phyloP scores from a whole-genome alignment of 2,888 invertebrate species.

The Drosophila monieri region DNA sequence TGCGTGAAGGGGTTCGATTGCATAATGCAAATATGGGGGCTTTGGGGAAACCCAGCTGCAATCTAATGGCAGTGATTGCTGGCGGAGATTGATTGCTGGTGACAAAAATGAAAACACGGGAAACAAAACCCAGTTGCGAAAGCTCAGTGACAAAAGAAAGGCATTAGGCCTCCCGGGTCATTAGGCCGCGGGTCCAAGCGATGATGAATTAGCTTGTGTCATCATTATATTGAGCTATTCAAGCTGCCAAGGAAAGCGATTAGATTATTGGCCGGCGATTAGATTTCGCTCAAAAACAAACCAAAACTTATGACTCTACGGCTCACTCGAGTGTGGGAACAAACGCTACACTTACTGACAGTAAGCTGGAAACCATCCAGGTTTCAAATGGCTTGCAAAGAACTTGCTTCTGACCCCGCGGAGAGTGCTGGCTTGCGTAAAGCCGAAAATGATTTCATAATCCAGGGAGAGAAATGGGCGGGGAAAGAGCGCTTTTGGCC shows the following conservation, averaged over 20 bases:
- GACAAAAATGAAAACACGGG: constrained; percentile 22
- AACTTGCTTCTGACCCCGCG: constrained; percentile 4
- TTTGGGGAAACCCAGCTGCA: constrained; percentile 8
- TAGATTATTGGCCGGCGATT: constrained; percentile 27
- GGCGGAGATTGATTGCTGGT: constrained; percentile 40
- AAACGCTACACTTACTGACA: too few relatives aligned
- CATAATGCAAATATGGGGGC: constrained; percentile 34
- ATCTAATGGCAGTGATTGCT: constrained; percentile 13
- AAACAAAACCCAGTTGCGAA: constrained; percentile 19
- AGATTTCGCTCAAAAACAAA: constrained; percentile 13
- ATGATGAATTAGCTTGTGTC: constrained; percentile 33
- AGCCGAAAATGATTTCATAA: constrained; percentile 32
- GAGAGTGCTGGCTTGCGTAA: constrained; percentile 25
- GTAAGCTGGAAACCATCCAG: too few relatives aligned
- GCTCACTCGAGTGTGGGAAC: too few relatives aligned
- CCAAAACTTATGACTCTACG: too few relatives aligned
- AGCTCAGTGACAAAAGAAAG: constrained; percentile 35
- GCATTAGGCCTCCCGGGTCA: constrained; percentile 26
- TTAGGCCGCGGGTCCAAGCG: constrained; percentile 22
- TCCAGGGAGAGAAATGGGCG: constrained; percentile 31
- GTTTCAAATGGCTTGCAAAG: background rate
- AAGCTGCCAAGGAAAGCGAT: constrained; percentile 15
- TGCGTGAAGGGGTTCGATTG: constrained; percentile 30
- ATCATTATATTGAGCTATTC: constrained; percentile 12
- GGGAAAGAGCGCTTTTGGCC: constrained; percentile 15